Percentiles rank a stretch among this genome's conserved stretches.
These are phyloP conservation scores for Amblyopsis hoosieri DNA, from an alignment of 2,797 vertebrate species.

Conservation along the genomic window DNA sequence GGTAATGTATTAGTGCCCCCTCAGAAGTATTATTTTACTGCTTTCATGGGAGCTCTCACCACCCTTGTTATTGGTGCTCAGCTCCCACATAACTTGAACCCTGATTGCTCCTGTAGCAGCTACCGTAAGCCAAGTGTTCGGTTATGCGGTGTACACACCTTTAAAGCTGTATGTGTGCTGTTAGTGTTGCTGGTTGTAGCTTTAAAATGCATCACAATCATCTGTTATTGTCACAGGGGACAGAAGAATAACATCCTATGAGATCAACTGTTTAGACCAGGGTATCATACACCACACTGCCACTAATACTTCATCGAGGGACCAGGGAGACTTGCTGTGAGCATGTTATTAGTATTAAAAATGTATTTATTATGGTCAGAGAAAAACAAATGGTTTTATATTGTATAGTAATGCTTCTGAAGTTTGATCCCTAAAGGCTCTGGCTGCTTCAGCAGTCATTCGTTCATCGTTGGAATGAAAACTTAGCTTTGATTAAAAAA, in stretches of 20 bases:
- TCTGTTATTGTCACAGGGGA: conserved; percentile 30
- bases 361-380: background rate
- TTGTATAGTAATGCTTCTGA: conserved; percentile 31
- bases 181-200: conserved; percentile 7
- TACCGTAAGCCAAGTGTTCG: background rate
- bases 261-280: conserved; percentile 8
- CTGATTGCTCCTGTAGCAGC: background rate
- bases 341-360: conserved; percentile 8
- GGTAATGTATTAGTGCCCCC: too few species aligned
- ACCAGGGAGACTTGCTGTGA: background rate
- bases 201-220: conserved; percentile 15
- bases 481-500: conserved; percentile 72
- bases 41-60: too few species aligned
- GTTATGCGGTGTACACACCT: background rate
- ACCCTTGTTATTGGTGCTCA: too few species aligned
- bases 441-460: conserved; percentile 56
- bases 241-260: conserved; percentile 5
- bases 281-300: conserved; percentile 5
- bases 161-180: background rate
- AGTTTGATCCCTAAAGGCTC: conserved; percentile 59
- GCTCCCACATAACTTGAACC: too few species aligned
- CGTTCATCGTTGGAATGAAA: conserved; percentile 69
- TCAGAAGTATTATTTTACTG: too few species aligned
- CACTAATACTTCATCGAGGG: conserved; percentile 2
- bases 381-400: conserved; percentile 22